Conservation (phyloP, 2,113 vertebrate genomes). For the Epinephelus cyanopodus region DNA sequence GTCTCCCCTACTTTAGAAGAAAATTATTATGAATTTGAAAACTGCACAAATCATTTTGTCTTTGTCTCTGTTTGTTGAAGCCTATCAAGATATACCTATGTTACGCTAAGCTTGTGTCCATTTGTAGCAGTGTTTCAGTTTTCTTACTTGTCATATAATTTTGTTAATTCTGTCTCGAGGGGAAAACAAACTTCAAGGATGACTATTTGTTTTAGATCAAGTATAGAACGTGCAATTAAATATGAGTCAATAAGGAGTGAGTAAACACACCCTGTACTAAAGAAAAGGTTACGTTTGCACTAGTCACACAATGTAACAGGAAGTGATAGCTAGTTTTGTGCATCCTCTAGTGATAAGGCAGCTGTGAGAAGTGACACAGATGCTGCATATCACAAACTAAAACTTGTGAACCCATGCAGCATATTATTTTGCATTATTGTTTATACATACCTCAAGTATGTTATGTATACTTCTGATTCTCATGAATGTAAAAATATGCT, state of each 20-base stretch:
- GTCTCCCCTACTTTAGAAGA: too few species aligned
- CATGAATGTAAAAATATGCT: too few species aligned
- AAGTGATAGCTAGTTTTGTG: not conserved
- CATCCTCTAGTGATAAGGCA: not conserved
- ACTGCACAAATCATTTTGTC: too few species aligned
- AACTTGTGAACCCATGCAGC: not conserved
- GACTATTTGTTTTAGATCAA: not conserved
- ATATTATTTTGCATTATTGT: not conserved
- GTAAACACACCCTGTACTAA: not conserved
- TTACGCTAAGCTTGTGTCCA: too few species aligned
- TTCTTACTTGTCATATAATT: not conserved
- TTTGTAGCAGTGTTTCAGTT: not conserved
- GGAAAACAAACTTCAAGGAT: too few species aligned
- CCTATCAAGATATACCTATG: too few species aligned
- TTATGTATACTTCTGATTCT: too few species aligned
- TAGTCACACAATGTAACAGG: not conserved
- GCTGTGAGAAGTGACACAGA: not conserved
- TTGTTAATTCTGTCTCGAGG: not conserved
- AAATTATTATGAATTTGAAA: too few species aligned
- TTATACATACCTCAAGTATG: too few species aligned
- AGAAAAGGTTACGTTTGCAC: not conserved
- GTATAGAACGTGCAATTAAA: not conserved
- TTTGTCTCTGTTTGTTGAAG: too few species aligned
- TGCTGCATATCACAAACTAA: not conserved
- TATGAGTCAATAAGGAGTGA: not conserved